Base-by-base conservation (phyloP, 2,888 invertebrate species). In the Stenchaetothrips biformis region DNA sequence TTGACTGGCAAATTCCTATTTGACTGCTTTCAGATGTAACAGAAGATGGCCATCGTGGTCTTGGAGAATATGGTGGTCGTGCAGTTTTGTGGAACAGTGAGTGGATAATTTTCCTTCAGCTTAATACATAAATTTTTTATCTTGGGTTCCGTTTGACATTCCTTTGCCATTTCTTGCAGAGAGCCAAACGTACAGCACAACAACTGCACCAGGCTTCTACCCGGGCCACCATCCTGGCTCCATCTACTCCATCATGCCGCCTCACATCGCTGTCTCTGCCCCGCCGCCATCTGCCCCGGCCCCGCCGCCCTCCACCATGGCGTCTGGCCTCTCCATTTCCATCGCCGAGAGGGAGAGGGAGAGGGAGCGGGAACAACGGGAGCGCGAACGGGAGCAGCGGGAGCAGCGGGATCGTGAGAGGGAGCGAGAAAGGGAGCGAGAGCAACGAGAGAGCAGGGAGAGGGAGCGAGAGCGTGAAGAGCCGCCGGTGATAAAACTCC, bases 41-140 rank as follows among this genome's bases (percentile, higher is more conserved):
- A 86, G 94, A 94, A 87, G 94, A 94, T 87, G 91, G 92, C 86
- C 91, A 93, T 86, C 92, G 94, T 89, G 91, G 92, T 86, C 92
- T 92, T 86, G 93, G 93, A 87, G 67, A 74, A 25, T 74, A 74
- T 11, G 92, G 92, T 89, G 90, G 91, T 83, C 91, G 94, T 85
- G 92, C 94, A 86, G 93, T 94, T 85, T 91, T 94, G 84, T 94
- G 94, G 94, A 94, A 94, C 89, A 94, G 94, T 94, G 90, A 93
- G 93, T 91, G 81, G 81, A 82, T 21, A 78, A 81, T 77, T 48
- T 78, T 77, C 47, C 16, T 47, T 21, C 18, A 37, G 4, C 18
- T n/a, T 11, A n/a, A 27, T 21, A 11, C 9, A 2, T 62, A 6
- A 53, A 53, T 53, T 8, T 53, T 18, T 47, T 79, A 2, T 37